Evolutionary conservation across 2,797 vertebrate species (phyloP).

Genomic region (Hippopotamyrus pictus): DNA sequence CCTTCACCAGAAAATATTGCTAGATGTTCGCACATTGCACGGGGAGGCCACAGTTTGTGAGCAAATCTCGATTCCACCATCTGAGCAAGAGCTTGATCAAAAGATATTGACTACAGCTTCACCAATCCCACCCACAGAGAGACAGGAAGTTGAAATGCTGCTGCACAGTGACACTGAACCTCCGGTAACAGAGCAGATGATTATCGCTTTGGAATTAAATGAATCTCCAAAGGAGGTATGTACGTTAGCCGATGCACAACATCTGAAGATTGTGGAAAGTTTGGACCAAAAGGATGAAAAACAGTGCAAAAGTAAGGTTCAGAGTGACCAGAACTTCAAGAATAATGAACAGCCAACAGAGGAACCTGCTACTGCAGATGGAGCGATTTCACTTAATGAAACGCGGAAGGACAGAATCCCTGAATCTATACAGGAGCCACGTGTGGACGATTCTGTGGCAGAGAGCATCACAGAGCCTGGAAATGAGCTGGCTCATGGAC

Average conservation of each 20-base stretch:
- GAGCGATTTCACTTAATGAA: not conserved
- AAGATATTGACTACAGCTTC: conserved; percentile 19
- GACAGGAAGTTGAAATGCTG: not conserved
- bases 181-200: conserved; percentile 39
- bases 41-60: conserved; percentile 15
- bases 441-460: not conserved
- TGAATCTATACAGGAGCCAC: not conserved
- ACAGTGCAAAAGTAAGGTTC: not conserved
- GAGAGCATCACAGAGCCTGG: not conserved
- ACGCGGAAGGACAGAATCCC: not conserved
- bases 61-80: conserved; percentile 13
- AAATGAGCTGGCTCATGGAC: not conserved
- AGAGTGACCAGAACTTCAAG: not conserved
- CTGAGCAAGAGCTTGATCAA: not conserved
- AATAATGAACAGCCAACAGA: not conserved
- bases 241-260: conserved; percentile 4
- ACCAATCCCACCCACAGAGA: conserved; percentile 16
- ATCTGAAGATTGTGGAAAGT: not conserved
- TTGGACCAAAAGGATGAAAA: not conserved
- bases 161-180: conserved; percentile 18
- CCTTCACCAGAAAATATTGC: not conserved
- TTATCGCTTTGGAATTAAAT: conserved; percentile 42
- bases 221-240: conserved; percentile 9
- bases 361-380: not conserved
- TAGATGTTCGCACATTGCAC: not conserved